Conservation (phyloP, 2,888 invertebrate genomes). For the Phania funesta region DNA sequence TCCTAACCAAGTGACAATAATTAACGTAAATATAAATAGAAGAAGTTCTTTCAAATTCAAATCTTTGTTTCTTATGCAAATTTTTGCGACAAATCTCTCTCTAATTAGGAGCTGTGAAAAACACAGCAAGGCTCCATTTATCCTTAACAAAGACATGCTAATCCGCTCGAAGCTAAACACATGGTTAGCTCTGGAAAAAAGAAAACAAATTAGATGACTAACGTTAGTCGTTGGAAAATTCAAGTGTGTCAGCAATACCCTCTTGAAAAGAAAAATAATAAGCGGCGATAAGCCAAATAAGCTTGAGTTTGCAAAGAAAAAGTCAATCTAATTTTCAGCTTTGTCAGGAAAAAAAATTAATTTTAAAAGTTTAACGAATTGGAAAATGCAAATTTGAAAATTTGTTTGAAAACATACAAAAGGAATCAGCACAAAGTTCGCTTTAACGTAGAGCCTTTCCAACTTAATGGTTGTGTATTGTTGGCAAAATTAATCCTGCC, state of each 20-base stretch:
- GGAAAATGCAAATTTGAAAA: conserved; percentile 64
- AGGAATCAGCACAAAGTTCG: conserved; percentile 39
- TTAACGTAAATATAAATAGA: conserved; percentile 17
- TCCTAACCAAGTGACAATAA: conserved; percentile 22
- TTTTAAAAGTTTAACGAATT: conserved; percentile 61
- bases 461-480: conserved; percentile 20
- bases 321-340: conserved; percentile 62
- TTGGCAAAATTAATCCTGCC: conserved; percentile 57
- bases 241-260: conserved; percentile 64
- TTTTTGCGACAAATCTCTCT: conserved; percentile 30
- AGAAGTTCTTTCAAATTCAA: neutral
- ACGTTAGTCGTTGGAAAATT: conserved; percentile 9
- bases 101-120: conserved; percentile 66
- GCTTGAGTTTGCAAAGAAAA: conserved; percentile 48
- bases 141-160: conserved; percentile 50
- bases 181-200: conserved; percentile 4
- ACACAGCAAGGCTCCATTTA: conserved; percentile 59
- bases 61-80: conserved; percentile 54
- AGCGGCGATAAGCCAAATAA: conserved; percentile 54
- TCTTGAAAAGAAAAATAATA: conserved; percentile 22
- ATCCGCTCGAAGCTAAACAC: conserved; percentile 56
- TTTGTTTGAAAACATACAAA: conserved; percentile 11
- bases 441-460: conserved; percentile 15
- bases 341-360: conserved; percentile 6
- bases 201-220: conserved; percentile 43